These are phyloP conservation scores for Ariolimax columbianus DNA, from an alignment of 2,888 invertebrate species.

Conservation along the genomic window DNA sequence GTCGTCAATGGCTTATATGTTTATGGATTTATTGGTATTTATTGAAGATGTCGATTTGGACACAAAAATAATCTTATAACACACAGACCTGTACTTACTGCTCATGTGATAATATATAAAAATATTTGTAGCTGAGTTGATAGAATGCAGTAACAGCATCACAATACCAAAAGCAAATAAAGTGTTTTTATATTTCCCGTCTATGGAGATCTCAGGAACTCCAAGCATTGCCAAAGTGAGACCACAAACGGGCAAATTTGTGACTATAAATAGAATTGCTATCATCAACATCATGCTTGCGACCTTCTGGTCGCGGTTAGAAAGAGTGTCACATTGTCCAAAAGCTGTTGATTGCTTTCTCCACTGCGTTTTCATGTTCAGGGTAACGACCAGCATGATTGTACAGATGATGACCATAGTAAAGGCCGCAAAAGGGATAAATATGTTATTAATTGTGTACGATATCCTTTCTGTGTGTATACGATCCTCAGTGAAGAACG, in stretches of 20 bases:
- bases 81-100: not conserved
- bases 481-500: conserved; percentile 1
- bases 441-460: not conserved
- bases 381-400: not conserved
- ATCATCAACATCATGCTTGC: conserved; percentile 14
- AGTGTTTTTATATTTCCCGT: not conserved
- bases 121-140: not conserved
- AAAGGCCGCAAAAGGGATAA: conserved; percentile 10
- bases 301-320: conserved; percentile 15
- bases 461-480: not conserved
- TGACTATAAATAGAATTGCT: conserved; percentile 26
- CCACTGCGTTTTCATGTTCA: conserved; percentile 27
- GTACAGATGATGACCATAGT: conserved; percentile 20
- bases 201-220: conserved; percentile 13
- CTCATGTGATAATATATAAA: conserved; percentile 17
- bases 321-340: not conserved
- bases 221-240: not conserved
- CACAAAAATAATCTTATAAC: too few relatives aligned
- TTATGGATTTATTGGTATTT: too few relatives aligned
- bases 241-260: not conserved
- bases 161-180: not conserved
- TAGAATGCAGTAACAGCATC: not conserved
- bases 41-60: too few relatives aligned
- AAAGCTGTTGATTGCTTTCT: not conserved
- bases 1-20: too few relatives aligned